Evolutionary conservation across 2,888 invertebrate species (phyloP).

Genomic region (Ophonus ardosiacus): DNA sequence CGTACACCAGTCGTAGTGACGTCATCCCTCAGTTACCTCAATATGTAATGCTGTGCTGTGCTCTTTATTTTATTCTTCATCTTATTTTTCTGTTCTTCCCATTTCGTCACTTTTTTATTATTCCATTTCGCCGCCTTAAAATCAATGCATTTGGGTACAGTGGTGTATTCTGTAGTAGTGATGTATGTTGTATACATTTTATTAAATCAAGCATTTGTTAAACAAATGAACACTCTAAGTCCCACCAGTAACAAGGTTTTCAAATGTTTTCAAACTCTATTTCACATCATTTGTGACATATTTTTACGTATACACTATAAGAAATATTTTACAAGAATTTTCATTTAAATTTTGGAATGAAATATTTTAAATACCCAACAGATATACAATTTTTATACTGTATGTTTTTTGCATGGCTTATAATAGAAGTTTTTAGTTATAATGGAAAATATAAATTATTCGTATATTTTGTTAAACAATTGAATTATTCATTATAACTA

Average conservation of each 20-base stretch:
- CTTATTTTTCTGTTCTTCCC: constrained; percentile 9
- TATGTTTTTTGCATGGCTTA: not conserved
- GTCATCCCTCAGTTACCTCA: constrained; percentile 37
- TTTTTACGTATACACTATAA: not conserved
- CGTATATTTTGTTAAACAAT: not conserved
- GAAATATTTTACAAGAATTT: not conserved
- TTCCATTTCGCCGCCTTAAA: constrained; percentile 43
- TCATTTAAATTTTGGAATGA: constrained; percentile 1
- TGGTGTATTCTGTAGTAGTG: constrained; percentile 51
- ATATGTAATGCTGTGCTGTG: constrained; percentile 40
- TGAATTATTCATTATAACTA: not conserved
- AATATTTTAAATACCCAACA: not conserved
- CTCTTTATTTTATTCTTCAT: constrained; percentile 29
- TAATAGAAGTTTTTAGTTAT: not conserved
- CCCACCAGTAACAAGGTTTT: constrained; percentile 3
- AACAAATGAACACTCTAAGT: constrained; percentile 35
- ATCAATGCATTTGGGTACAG: constrained; percentile 59
- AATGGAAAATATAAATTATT: not conserved
- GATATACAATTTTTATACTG: not conserved
- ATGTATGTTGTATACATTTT: constrained; percentile 60
- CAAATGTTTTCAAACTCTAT: constrained; percentile 42
- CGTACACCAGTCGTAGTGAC: constrained; percentile 5
- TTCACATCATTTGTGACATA: not conserved
- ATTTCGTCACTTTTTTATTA: constrained; percentile 42
- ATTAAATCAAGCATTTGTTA: constrained; percentile 54